A percentile compares a stretch with the other conserved stretches of the same genome.
Conservation (phyloP, 2,888 invertebrate species). For the Gastrophysa polygoni region DNA sequence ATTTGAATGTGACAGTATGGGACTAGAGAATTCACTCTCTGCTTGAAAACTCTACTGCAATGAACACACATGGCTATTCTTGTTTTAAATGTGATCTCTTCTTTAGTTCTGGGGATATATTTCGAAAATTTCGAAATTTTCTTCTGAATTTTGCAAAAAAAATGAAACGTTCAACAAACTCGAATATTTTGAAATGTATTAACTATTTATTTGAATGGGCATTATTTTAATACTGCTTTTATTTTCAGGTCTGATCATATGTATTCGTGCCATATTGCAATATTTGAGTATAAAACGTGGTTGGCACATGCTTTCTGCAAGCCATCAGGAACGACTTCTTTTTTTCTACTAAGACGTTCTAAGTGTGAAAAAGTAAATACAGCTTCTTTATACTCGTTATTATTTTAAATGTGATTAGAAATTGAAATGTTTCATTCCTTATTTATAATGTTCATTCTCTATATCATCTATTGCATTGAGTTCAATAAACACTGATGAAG, state of each 20-base stretch:
- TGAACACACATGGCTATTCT: too few species aligned
- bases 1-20: not conserved
- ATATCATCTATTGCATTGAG: not conserved
- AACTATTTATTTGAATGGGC: constrained; percentile 15
- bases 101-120: too few species aligned
- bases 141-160: too few species aligned
- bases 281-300: constrained; percentile 89
- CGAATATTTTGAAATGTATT: too few species aligned
- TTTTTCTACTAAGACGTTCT: constrained; percentile 74
- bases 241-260: constrained; percentile 78
- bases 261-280: constrained; percentile 84
- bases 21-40: too few species aligned
- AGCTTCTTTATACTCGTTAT: constrained; percentile 25
- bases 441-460: constrained; percentile 12
- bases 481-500: not conserved
- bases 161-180: too few species aligned
- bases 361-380: constrained; percentile 26
- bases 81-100: too few species aligned
- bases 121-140: too few species aligned
- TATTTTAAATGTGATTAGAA: constrained; percentile 30
- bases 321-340: constrained; percentile 83
- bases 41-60: too few species aligned
- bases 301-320: constrained; percentile 84
- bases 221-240: constrained; percentile 11
- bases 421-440: constrained; percentile 28